Base-by-base conservation (phyloP, 2,888 invertebrate species). In the Brenthis hecate region DNA sequence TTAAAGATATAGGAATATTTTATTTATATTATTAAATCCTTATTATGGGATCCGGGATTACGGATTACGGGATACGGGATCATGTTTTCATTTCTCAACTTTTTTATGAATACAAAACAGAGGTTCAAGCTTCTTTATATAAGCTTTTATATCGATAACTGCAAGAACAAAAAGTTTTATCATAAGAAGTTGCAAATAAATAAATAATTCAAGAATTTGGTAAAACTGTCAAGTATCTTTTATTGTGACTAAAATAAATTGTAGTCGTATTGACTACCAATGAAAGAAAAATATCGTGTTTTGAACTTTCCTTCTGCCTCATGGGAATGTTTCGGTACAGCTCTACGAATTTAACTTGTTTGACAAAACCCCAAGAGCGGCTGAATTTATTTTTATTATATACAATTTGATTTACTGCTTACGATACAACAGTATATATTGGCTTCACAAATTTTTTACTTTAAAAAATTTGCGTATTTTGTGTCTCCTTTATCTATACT, bases 331-430 rank as follows among this genome's bases (percentile, higher is more conserved):
- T 64, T 70, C 76, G 74, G 77, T 76, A 81, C 80, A 87, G 86
- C 85, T 87, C 86, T 85, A 86, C 81, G 84, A 83, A 84, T 85
- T 83, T 81, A 85, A 87, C 84, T 88, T 88, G 86, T 86, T 85
- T 83, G 84, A 86, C 85, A 86, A 85, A 80, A 79, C 75, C 73
- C 64, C 64, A 11, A 43, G 69, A 68, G 65, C 57, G 43, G 19
- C 65, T 70, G 75, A 77, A 74, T 75, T 75, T 75, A 76, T 76
- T 77, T 76, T 77, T 75, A 76, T 71, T 73, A 73, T 68, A 70
- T 57, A 63, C 66, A 73, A 75, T 75, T 75, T 70, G 72, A 76
- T 74, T 74, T 66, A 57, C 50, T 48, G 43, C 54, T 63, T 68
- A 13, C 28, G 51, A 48, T 66, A 68, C 56, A 62, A 67, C 28